A percentile compares a stretch with the other conserved stretches of the same genome.
Conservation (phyloP, 2,113 vertebrate genomes). For the Triplophysa tibetana region DNA sequence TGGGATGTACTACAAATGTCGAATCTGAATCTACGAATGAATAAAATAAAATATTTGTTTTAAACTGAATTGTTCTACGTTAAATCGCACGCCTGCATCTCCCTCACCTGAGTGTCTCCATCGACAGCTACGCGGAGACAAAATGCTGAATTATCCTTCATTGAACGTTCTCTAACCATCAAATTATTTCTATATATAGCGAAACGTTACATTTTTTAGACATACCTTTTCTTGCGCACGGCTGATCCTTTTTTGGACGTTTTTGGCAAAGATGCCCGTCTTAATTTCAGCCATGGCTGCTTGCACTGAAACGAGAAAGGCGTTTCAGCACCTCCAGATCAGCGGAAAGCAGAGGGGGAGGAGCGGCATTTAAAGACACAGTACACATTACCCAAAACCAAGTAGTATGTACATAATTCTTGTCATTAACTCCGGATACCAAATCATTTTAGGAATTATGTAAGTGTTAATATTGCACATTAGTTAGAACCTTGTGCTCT, state of each 20-base stretch:
- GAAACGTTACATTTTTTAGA: not conserved
- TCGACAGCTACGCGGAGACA: conserved; percentile 1
- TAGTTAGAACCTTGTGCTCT: not conserved
- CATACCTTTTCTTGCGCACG: conserved; percentile 94
- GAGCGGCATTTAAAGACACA: conserved; percentile 58
- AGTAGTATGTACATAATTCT: not conserved
- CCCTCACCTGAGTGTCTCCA: conserved; percentile 35
- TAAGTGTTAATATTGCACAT: too few relatives aligned
- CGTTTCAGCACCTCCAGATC: conserved; percentile 58
- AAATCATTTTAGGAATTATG: not conserved
- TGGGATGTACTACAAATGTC: not conserved
- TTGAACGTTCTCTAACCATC: not conserved
- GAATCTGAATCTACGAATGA: not conserved
- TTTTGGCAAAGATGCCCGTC: conserved; percentile 95
- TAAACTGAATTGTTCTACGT: not conserved
- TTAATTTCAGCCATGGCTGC: conserved; percentile 96
- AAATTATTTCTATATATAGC: not conserved
- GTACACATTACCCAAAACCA: not conserved
- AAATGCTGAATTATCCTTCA: not conserved
- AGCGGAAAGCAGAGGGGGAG: conserved; percentile 51
- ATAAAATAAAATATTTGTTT: not conserved
- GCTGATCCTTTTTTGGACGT: conserved; percentile 92
- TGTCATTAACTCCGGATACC: not conserved
- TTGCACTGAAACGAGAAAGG: conserved; percentile 56
- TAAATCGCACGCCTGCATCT: conserved; percentile 44